These are phyloP conservation scores for Ceyx melanurus DNA, from an alignment of 2,113 vertebrate species.

Conservation along the genomic window DNA sequence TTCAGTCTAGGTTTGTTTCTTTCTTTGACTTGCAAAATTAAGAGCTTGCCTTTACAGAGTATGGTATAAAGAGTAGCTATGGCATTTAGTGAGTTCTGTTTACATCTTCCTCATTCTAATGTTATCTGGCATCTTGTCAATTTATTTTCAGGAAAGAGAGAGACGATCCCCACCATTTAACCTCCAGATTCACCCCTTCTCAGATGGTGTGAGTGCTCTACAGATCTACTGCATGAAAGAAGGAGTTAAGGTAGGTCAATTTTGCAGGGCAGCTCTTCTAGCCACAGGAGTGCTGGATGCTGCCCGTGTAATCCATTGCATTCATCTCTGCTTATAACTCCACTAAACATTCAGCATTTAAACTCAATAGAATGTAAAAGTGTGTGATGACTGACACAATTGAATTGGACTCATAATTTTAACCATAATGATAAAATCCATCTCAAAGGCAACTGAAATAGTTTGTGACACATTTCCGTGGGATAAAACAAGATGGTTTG, in stretches of 20 bases:
- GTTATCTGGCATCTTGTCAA: constrained; percentile 19
- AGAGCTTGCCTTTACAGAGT: not conserved
- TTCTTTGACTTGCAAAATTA: not conserved
- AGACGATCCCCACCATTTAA: constrained; percentile 95
- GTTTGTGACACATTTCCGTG: not conserved
- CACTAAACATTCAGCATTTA: not conserved
- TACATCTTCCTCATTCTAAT: not conserved
- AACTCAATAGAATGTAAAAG: not conserved
- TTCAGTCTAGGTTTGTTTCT: not conserved
- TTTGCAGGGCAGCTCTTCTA: not conserved
- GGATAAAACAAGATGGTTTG: not conserved
- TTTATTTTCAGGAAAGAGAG: constrained; percentile 88
- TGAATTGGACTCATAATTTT: not conserved
- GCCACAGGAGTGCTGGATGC: not conserved
- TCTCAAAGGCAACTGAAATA: not conserved
- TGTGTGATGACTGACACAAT: not conserved
- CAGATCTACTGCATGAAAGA: constrained; percentile 99
- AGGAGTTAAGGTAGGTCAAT: constrained; percentile 90
- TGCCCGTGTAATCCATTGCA: not conserved
- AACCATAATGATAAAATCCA: not conserved
- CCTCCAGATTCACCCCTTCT: constrained; percentile 96
- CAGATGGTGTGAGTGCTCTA: constrained; percentile 95
- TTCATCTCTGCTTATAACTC: not conserved
- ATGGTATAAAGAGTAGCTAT: not conserved
- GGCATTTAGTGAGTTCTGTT: not conserved